These are phyloP conservation scores for Lasaia peninsularis DNA, from an alignment of 1,140 invertebrate species.

Conservation along the genomic window DNA sequence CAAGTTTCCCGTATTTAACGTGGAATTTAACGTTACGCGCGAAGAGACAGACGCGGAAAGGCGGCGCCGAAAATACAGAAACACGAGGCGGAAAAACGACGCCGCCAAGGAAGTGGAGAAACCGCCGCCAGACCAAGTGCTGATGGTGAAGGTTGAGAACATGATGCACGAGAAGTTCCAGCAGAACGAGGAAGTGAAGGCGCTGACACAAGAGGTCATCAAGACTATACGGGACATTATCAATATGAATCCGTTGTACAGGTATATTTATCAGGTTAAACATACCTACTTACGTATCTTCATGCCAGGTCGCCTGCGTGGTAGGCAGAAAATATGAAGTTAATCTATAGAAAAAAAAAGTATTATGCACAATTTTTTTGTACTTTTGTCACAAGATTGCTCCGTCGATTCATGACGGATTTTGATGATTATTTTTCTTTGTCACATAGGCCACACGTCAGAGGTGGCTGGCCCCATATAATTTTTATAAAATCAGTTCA, in stretches of 20 bases:
- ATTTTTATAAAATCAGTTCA: too few species aligned
- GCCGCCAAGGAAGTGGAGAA: slow-evolving; percentile 47
- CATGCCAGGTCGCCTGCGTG: too few species aligned
- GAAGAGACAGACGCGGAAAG: slow-evolving; percentile 78
- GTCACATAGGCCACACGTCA: too few species aligned
- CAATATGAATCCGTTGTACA: slow-evolving; percentile 95
- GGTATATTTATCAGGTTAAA: slow-evolving; percentile 40
- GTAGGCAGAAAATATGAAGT: too few species aligned
- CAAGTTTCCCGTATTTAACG: slow-evolving; percentile 82
- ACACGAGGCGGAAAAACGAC: slow-evolving; percentile 44
- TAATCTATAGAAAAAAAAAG: too few species aligned
- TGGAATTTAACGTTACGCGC: slow-evolving; percentile 81
- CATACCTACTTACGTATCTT: too few species aligned
- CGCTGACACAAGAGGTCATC: slow-evolving; percentile 97
- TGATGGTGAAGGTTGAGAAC: slow-evolving; percentile 98
- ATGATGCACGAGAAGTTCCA: slow-evolving; percentile 92
- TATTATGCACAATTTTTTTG: too few species aligned
- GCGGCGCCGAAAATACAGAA: slow-evolving; percentile 75
- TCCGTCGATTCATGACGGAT: too few species aligned
- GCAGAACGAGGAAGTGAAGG: slow-evolving; percentile 97
- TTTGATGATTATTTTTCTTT: too few species aligned
- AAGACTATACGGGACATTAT: slow-evolving; percentile 99
- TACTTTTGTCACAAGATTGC: too few species aligned
- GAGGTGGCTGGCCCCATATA: too few species aligned
- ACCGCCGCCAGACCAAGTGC: slow-evolving; percentile 73